Percentiles rank a stretch among this genome's conserved stretches.
Evolutionary conservation across 2,113 vertebrate genomes (phyloP).

Genomic region (Panurus biarmicus): DNA sequence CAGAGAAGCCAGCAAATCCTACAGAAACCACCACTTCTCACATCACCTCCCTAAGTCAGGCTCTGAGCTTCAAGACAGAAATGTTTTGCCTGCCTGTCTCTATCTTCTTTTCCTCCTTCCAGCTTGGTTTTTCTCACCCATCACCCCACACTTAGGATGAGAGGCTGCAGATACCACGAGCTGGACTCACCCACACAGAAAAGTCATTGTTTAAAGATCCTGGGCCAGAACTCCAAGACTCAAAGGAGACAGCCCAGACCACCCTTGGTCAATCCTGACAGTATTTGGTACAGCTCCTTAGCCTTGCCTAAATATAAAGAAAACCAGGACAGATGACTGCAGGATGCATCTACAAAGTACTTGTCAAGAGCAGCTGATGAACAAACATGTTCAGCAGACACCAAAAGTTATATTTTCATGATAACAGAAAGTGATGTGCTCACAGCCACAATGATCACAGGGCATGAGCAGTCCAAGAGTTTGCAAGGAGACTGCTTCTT

Average conservation of each 20-base stretch:
- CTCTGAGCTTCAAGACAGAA: neutral
- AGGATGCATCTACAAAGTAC: neutral
- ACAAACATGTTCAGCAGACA: neutral
- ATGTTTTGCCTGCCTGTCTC: neutral
- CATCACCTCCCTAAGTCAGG: neutral
- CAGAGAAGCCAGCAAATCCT: neutral
- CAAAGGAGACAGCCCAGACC: neutral
- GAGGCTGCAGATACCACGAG: neutral
- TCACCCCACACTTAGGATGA: neutral
- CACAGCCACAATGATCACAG: neutral
- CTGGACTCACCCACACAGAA: neutral
- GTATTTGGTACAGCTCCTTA: neutral
- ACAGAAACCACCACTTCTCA: neutral
- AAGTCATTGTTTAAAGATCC: neutral
- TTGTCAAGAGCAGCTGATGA: neutral
- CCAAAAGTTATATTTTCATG: neutral
- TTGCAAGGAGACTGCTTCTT: neutral
- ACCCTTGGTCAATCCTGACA: neutral
- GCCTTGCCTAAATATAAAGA: neutral
- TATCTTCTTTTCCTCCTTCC: neutral
- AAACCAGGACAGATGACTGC: constrained; percentile 11
- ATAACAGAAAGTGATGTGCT: neutral
- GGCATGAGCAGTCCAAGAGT: neutral
- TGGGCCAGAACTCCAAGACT: neutral
- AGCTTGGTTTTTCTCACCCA: neutral